phyloP scores from a whole-genome alignment of 2,797 vertebrate genomes.

The Chaunax sp. region DNA sequence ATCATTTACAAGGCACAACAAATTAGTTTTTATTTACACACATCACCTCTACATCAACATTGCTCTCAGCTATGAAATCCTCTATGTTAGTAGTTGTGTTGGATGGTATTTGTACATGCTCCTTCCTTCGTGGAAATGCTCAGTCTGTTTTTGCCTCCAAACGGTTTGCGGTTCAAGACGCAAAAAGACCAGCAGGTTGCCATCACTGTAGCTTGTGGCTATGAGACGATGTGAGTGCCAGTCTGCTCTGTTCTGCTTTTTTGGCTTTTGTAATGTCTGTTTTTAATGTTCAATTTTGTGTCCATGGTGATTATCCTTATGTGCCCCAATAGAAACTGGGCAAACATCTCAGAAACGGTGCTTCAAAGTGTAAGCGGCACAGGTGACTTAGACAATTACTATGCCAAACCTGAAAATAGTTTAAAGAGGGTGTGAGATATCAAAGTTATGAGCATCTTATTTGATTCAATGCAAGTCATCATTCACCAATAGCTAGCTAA shows the following conservation, averaged over 20 bases:
- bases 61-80: constrained; percentile 82
- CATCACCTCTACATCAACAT: constrained; percentile 83
- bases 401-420: constrained; percentile 99
- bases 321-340: constrained; percentile 92
- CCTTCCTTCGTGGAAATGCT: constrained; percentile 83
- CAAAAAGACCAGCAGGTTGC: constrained; percentile 90
- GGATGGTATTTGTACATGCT: constrained; percentile 84
- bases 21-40: constrained; percentile 97
- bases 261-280: constrained; percentile 63
- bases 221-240: constrained; percentile 93
- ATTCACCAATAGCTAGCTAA: constrained; percentile 49
- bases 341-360: constrained; percentile 98
- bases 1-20: constrained; percentile 93
- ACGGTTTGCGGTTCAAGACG: constrained; percentile 87
- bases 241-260: constrained; percentile 85
- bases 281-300: constrained; percentile 89
- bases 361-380: constrained; percentile 97
- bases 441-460: constrained; percentile 65
- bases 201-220: constrained; percentile 87
- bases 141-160: constrained; percentile 65
- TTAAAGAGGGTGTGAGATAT: constrained; percentile 94
- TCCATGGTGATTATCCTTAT: constrained; percentile 94
- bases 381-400: constrained; percentile 95
- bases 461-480: constrained; percentile 58
- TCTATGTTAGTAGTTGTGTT: constrained; percentile 92